These are phyloP conservation scores for Apamea anceps DNA, from an alignment of 2,888 invertebrate species.

Conservation along the genomic window DNA sequence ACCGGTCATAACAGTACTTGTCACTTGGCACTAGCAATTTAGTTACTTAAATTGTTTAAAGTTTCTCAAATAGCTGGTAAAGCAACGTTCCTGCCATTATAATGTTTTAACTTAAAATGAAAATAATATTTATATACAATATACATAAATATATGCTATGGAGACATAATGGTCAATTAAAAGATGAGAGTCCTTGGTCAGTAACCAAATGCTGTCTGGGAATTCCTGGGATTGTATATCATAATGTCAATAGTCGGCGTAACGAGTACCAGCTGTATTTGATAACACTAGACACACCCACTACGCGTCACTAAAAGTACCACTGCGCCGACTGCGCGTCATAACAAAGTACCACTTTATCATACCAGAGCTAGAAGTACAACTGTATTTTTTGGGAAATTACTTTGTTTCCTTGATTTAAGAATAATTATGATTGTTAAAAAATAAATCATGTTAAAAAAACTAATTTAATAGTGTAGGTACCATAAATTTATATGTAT, in stretches of 20 bases:
- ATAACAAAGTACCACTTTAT: conserved; percentile 59
- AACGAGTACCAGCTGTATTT: conserved; percentile 54
- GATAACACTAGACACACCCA: conserved; percentile 64
- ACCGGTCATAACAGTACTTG: neutral
- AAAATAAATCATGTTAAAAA: neutral
- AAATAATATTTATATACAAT: neutral
- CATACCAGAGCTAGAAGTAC: conserved; percentile 44
- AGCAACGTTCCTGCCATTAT: neutral
- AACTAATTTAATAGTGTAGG: neutral
- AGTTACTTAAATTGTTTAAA: neutral
- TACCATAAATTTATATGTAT: neutral
- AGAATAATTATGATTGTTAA: neutral
- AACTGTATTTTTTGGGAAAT: neutral
- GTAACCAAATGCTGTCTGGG: conserved; percentile 32
- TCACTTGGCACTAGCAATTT: neutral
- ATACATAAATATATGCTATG: neutral
- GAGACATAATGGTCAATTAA: neutral
- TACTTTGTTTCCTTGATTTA: neutral
- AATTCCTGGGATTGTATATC: conserved; percentile 41
- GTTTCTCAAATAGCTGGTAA: neutral
- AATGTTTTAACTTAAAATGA: neutral
- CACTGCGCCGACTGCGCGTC: conserved; percentile 50
- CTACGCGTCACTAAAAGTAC: conserved; percentile 62
- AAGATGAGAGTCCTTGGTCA: neutral
- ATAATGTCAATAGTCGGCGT: conserved; percentile 51